These are phyloP conservation scores for Cephalopachus bancanus DNA, from an alignment of 2,797 vertebrate species.

Conservation along the genomic window DNA sequence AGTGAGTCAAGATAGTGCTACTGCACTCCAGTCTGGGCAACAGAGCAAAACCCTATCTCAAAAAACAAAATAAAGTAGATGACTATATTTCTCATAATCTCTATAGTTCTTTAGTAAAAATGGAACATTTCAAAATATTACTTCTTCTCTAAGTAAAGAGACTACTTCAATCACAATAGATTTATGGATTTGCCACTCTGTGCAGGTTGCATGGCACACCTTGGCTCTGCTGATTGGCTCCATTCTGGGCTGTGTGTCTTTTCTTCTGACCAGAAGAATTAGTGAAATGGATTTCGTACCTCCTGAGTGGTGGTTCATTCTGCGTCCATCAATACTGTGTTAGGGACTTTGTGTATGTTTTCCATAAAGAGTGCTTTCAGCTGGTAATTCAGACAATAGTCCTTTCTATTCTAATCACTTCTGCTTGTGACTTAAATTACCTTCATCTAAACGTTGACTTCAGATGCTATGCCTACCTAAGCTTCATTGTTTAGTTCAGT, in stretches of 20 bases:
- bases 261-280: conserved; percentile 69
- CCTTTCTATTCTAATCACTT: conserved; percentile 28
- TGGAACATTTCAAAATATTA: conserved; percentile 5
- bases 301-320: conserved; percentile 44
- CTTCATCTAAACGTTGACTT: background rate
- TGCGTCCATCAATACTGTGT: conserved; percentile 52
- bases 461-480: background rate
- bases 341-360: conserved; percentile 60
- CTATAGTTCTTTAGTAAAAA: background rate
- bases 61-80: background rate
- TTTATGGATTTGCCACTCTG: conserved; percentile 56
- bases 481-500: background rate
- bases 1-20: background rate
- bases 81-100: background rate
- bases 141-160: conserved; percentile 10
- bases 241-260: conserved; percentile 72
- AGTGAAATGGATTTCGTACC: conserved; percentile 69
- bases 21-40: background rate
- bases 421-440: conserved; percentile 58
- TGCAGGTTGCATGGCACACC: background rate
- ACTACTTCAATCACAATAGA: conserved; percentile 35
- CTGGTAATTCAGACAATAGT: conserved; percentile 42
- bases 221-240: conserved; percentile 72
- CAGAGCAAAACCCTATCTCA: background rate
- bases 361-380: conserved; percentile 64